Conservation (phyloP, 2,888 invertebrate genomes). For the Tetramorium bicarinatum region DNA sequence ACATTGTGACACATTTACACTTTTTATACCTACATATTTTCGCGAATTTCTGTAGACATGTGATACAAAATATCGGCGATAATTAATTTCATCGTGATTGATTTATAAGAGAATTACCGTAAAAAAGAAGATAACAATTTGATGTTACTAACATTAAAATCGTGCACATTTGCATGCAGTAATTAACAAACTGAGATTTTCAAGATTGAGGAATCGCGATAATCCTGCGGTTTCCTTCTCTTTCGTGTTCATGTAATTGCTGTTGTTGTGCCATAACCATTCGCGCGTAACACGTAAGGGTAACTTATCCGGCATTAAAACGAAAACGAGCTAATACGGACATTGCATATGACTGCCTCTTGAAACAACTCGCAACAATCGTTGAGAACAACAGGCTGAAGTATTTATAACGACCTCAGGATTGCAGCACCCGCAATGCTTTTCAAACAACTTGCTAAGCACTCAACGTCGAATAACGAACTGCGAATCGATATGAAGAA, state of each 20-base stretch:
- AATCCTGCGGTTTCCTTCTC: conserved; percentile 11
- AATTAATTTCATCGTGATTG: neutral
- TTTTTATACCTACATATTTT: neutral
- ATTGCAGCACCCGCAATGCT: conserved; percentile 27
- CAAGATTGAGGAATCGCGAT: conserved; percentile 15
- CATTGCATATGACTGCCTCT: conserved; percentile 41
- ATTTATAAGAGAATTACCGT: neutral
- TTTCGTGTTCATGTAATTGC: conserved; percentile 8
- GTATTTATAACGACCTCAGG: conserved; percentile 56
- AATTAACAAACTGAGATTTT: neutral
- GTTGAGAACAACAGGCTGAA: conserved; percentile 54
- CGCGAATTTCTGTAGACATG: neutral
- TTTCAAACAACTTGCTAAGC: conserved; percentile 47
- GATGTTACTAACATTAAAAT: neutral
- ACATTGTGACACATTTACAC: neutral
- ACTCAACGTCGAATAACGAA: conserved; percentile 47
- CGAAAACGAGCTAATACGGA: conserved; percentile 39
- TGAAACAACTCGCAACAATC: conserved; percentile 54
- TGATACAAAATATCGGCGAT: neutral
- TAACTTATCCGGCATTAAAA: conserved; percentile 38
- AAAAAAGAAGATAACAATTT: neutral
- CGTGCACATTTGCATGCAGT: neutral
- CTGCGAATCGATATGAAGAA: conserved; percentile 55
- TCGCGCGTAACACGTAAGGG: neutral
- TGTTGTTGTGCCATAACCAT: conserved; percentile 28